These are phyloP conservation scores for Eretmocerus hayati DNA, from an alignment of 2,888 invertebrate genomes.

Conservation along the genomic window DNA sequence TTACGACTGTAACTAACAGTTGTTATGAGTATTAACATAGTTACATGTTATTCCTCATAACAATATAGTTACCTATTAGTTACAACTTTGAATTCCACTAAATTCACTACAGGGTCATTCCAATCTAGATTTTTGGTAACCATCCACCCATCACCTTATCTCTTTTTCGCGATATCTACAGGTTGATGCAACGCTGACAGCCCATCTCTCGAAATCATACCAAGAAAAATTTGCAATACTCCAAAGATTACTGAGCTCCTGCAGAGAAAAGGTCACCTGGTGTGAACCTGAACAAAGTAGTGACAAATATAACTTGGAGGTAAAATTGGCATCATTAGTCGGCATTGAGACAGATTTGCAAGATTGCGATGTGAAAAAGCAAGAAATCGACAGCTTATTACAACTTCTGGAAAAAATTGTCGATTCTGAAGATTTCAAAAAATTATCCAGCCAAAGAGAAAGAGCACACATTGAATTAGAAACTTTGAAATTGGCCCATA, in stretches of 20 bases:
- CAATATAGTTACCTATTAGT: no score
- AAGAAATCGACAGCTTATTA: slow-evolving; percentile 65
- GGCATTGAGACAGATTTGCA: slow-evolving; percentile 68
- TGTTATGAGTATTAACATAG: no score
- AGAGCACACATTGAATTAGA: slow-evolving; percentile 66
- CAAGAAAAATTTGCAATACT: slow-evolving; percentile 76
- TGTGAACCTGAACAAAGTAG: slow-evolving; percentile 83
- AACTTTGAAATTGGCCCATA: slow-evolving; percentile 60
- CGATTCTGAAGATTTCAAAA: slow-evolving; percentile 60
- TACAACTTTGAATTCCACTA: no score
- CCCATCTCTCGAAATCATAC: slow-evolving; percentile 80
- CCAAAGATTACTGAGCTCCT: slow-evolving; percentile 70
- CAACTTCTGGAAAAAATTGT: slow-evolving; percentile 67
- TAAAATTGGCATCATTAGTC: slow-evolving; percentile 72
- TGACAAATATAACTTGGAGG: slow-evolving; percentile 87
- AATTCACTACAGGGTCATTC: no score
- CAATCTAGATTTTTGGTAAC: no score
- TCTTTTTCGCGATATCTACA: no score
- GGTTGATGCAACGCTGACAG: slow-evolving; percentile 62
- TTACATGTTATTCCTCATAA: no score
- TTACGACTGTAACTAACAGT: no score
- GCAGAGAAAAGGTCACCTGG: slow-evolving; percentile 86
- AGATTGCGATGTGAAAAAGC: slow-evolving; percentile 62
- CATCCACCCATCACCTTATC: no score
- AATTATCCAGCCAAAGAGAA: slow-evolving; percentile 63